Base-by-base conservation (phyloP, 2,797 vertebrate genomes). In the Microctenopoma stevenorrisi region DNA sequence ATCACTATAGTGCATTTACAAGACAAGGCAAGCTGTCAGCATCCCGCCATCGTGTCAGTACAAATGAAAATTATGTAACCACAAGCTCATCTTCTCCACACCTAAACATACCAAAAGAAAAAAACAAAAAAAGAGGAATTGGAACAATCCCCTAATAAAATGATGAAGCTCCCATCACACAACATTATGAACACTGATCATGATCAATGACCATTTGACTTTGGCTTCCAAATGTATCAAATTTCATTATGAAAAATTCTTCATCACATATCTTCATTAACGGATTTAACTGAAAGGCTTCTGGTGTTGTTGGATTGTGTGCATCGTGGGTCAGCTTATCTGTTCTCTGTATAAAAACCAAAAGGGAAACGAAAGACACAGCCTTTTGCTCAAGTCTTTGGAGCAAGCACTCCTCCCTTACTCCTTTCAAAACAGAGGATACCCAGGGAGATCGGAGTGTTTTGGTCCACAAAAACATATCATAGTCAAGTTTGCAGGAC, bases 401-500 rank as follows among this genome's bases (percentile, higher is more conserved):
- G 78, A 86, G 79, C 28, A 0, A 82, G 72, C 58, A 35, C 72
- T 53, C 66, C 73, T 77, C 77, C 74, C 67, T 44, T 50, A 50
- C 76, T 83, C 79, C 82, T 72, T 76, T 58, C 75, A 52, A 71
- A 88, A 77, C 44, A 58, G 69, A 77, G 62, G 52, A 70, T 51
- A 53, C 55, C 66, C 65, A 44, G 38, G 18, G 63, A 73, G 46
- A 26, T 65, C 64, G 67, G 76, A 81, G 76, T 71, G 69, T 80
- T 85, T 86, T 78, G 76, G 81, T 92, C 87, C 86, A 81, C 56
- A 50, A 57, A 77, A 76, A 79, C 51, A 14, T 35, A 64, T 79
- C 33, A 30, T 9, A 28, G 46, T 87, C 81, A 68, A 15, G 18
- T 55, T 26, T 46, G 49, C 7, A 57, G 63, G 68, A 64, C 46